Evolutionary conservation across 1,140 invertebrate species (phyloP).

Genomic region (Ruditapes philippinarum): DNA sequence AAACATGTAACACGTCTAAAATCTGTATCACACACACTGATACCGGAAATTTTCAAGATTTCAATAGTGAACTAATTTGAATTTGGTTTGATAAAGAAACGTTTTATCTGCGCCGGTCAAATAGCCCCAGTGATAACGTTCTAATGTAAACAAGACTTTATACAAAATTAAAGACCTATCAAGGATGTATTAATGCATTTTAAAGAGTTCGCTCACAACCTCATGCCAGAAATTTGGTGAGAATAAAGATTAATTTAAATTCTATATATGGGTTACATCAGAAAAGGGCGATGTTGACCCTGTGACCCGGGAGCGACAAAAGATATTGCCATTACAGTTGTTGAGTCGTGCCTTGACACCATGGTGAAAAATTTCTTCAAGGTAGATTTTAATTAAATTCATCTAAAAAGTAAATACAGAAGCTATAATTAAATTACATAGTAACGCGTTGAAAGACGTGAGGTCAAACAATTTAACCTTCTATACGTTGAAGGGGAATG

Average conservation of each 20-base stretch:
- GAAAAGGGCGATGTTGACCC: conserved; percentile 2
- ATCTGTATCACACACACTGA: no score
- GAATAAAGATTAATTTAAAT: conserved; percentile 36
- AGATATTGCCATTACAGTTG: not conserved
- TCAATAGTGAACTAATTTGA: not conserved
- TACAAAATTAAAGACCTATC: conserved; percentile 20
- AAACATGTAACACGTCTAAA: no score
- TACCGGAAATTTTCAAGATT: not conserved
- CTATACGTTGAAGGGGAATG: no score
- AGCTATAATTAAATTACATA: not conserved
- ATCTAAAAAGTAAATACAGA: not conserved
- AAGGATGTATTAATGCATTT: conserved; percentile 30
- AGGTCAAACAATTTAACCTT: no score
- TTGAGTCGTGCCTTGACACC: conserved; percentile 26
- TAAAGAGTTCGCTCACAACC: conserved; percentile 7
- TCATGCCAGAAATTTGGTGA: not conserved
- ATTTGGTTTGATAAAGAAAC: not conserved
- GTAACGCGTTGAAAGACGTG: no score
- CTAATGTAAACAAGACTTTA: not conserved
- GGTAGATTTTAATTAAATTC: conserved; percentile 13
- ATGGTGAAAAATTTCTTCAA: not conserved
- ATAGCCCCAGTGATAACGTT: not conserved
- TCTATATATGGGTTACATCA: conserved; percentile 44
- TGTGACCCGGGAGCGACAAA: conserved; percentile 15
- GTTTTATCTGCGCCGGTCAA: conserved; percentile 8